phyloP scores from a whole-genome alignment of 2,113 vertebrate genomes.

The Amia ocellicauda region DNA sequence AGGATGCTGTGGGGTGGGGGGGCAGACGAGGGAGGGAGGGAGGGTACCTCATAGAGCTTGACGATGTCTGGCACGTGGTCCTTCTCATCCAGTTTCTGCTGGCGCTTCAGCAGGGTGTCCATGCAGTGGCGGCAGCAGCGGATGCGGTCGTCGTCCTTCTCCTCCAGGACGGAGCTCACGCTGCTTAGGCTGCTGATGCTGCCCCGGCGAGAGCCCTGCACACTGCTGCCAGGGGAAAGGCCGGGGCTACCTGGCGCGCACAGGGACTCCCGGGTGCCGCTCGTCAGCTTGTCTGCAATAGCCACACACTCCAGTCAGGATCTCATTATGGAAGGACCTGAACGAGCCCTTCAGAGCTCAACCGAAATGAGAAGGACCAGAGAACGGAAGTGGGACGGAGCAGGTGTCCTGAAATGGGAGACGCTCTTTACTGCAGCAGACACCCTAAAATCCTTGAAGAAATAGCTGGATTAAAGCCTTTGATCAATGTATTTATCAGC shows the following conservation, averaged over 20 bases:
- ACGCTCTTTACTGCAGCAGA: too few species aligned
- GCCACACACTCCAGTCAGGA: too few species aligned
- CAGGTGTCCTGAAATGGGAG: too few species aligned
- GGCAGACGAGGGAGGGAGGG: too few species aligned
- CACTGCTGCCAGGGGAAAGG: constrained; percentile 63
- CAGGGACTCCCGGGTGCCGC: constrained; percentile 78
- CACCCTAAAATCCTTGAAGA: too few species aligned
- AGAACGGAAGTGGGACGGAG: too few species aligned
- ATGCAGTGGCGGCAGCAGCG: constrained; percentile 92
- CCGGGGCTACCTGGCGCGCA: constrained; percentile 70
- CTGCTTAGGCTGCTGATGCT: constrained; percentile 90
- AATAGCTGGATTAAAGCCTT: too few species aligned
- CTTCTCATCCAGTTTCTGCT: constrained; percentile 88
- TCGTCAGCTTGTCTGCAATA: constrained; percentile 82
- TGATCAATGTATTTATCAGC: too few species aligned
- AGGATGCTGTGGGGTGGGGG: too few species aligned
- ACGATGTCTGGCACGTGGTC: constrained; percentile 79
- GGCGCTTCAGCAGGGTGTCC: constrained; percentile 81
- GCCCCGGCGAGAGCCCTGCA: constrained; percentile 78
- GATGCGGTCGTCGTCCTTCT: constrained; percentile 89
- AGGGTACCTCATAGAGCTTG: constrained; percentile 84
- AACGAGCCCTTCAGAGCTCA: too few species aligned
- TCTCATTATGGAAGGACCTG: too few species aligned
- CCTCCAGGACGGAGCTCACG: constrained; percentile 87
- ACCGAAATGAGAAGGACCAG: not conserved